Evolutionary conservation across 2,888 invertebrate species (phyloP).

Genomic region (Eugnorisma glareosa): DNA sequence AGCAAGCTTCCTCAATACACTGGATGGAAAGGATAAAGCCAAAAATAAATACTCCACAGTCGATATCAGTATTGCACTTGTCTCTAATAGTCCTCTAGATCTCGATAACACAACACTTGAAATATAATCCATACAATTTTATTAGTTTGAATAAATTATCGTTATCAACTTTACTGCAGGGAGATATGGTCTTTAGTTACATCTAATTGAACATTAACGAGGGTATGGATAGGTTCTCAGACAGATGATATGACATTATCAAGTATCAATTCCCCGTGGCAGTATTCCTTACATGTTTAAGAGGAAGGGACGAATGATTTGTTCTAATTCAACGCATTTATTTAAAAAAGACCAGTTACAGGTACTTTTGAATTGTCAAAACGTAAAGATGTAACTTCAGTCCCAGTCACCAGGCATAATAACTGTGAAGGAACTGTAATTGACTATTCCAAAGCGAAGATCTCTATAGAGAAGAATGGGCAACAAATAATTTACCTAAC

Average conservation of each 20-base stretch:
- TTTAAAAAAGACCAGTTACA: neutral
- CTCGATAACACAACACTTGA: constrained; percentile 30
- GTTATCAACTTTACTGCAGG: constrained; percentile 22
- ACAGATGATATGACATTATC: constrained; percentile 10
- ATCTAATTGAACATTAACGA: constrained; percentile 26
- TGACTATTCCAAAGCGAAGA: neutral
- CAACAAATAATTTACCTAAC: neutral
- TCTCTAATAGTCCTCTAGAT: constrained; percentile 17
- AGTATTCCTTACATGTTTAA: neutral
- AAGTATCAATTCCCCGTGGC: neutral
- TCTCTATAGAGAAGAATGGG: neutral
- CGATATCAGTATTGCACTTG: constrained; percentile 12
- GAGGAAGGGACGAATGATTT: neutral
- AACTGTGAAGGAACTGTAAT: neutral
- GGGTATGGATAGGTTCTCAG: constrained; percentile 15
- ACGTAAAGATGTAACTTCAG: neutral
- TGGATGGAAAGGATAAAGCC: neutral
- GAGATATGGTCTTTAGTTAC: constrained; percentile 22
- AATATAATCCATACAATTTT: constrained; percentile 43
- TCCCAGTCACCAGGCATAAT: neutral
- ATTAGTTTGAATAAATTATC: constrained; percentile 44
- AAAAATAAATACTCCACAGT: constrained; percentile 8
- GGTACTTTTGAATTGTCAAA: neutral
- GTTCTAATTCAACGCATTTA: neutral
- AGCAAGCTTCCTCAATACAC: neutral